These are phyloP conservation scores for Caenorhabditis inopinata DNA, from an alignment of 1,140 invertebrate genomes.

Conservation along the genomic window DNA sequence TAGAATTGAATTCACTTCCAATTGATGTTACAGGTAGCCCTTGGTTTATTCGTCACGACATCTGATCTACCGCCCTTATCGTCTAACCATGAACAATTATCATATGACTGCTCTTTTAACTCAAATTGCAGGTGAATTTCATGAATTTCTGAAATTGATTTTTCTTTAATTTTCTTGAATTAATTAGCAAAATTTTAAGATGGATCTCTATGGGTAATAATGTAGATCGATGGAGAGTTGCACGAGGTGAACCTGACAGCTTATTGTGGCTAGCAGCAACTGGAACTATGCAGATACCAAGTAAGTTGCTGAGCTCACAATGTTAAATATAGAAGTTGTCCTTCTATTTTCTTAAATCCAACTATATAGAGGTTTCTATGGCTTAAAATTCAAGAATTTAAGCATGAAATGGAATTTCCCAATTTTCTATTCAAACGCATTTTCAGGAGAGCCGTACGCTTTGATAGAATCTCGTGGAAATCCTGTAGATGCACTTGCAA, in stretches of 20 bases:
- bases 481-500: slow-evolving; percentile 54
- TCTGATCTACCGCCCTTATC: slow-evolving; percentile 54
- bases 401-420: too few species aligned
- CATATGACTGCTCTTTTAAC: slow-evolving; percentile 60
- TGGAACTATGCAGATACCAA: slow-evolving; percentile 63
- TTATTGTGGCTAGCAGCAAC: slow-evolving; percentile 65
- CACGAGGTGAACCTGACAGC: slow-evolving; percentile 59
- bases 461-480: slow-evolving; percentile 58
- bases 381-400: too few species aligned
- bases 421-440: too few species aligned
- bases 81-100: slow-evolving; percentile 38
- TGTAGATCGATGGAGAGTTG: slow-evolving; percentile 58
- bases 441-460: slow-evolving; percentile 60
- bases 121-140: slow-evolving; percentile 55
- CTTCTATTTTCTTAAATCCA: too few species aligned
- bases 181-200: slow-evolving; percentile 6
- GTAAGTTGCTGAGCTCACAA: too few species aligned
- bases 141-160: background rate
- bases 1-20: too few species aligned
- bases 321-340: too few species aligned
- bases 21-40: slow-evolving; percentile 52
- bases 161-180: background rate
- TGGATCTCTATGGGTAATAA: slow-evolving; percentile 47
- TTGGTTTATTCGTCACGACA: slow-evolving; percentile 64
- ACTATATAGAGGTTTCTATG: too few species aligned